Conservation (phyloP, 2,113 vertebrate species). For the Junco hyemalis region DNA sequence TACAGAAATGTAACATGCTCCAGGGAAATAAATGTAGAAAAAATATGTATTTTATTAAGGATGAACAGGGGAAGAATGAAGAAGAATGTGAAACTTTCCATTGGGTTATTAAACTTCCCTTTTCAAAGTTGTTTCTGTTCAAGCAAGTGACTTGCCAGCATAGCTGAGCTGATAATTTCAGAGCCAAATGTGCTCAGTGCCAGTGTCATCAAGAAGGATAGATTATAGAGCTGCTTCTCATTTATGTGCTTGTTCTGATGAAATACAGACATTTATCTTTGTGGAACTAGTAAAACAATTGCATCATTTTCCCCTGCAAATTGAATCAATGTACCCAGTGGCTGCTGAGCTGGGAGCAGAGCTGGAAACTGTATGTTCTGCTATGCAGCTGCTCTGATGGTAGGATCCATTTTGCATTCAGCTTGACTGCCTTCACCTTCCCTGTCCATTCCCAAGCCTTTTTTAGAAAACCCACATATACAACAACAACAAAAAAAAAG, state of each 20-base stretch:
- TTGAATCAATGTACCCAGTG: conserved; percentile 32
- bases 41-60: conserved; percentile 10
- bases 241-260: conserved; percentile 59
- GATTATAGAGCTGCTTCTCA: conserved; percentile 44
- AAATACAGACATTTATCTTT: conserved; percentile 57
- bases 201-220: conserved; percentile 42
- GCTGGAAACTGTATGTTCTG: background rate
- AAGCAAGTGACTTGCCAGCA: background rate
- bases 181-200: conserved; percentile 36
- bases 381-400: background rate
- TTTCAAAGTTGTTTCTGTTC: conserved; percentile 16
- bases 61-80: background rate
- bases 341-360: background rate
- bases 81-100: conserved; percentile 9
- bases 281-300: conserved; percentile 50
- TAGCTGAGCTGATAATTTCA: background rate
- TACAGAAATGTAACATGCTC: background rate
- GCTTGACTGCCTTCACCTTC: background rate
- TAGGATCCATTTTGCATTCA: background rate
- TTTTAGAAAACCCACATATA: background rate
- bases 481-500: background rate
- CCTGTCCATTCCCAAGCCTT: background rate
- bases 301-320: conserved; percentile 58
- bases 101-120: conserved; percentile 12
- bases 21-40: background rate